Evolutionary conservation across 2,888 invertebrate species (phyloP), one percentile per base, ranked within the genome.

Genomic region (Ptilodon capucinus): DNA sequence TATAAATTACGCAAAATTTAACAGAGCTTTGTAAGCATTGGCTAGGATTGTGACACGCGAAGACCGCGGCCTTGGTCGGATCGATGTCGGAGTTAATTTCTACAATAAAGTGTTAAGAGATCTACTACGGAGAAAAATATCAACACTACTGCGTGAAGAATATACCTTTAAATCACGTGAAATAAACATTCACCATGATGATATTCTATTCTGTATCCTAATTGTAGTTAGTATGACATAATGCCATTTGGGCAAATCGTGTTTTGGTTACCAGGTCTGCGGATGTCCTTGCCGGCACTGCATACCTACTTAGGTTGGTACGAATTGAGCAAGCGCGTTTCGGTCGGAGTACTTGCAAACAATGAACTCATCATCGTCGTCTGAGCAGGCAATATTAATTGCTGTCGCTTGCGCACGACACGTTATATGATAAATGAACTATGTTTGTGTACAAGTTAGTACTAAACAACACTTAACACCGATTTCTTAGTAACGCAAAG

Each of bases 301-400:
- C 74, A 73, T 68, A 74, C n/a, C n/a, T n/a, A 13, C 74, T 71
- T 71, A 71, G 73, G 62, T 60, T 64, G 70, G 68, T 74, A 65
- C 64, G n/a, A 57, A 69, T 87, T 86, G 76, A 69, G 84, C 77
- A 86, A 87, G 69, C 64, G 59, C 71, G 80, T 79, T 82, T 84
- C 79, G 79, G 80, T 79, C 73, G 67, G 73, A 66, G 57, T 71
- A 76, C 82, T 80, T 76, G 79, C 83, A 86, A 87, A 87, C 85
- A 86, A 86, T 86, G 85, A 83, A 85, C 86, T 83, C 88, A 86
- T 83, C 86, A 80, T 54, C 61, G 67, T 64, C 61, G 69, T 70
- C 78, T 76, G 64, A 70, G 66, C 71, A 72, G 71, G 79, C 71
- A 78, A 79, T 81, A 80, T 85, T 85, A 86, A 86, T 84, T 86